Evolutionary conservation across 2,113 vertebrate species (phyloP).

Genomic region (Mustela nigripes): DNA sequence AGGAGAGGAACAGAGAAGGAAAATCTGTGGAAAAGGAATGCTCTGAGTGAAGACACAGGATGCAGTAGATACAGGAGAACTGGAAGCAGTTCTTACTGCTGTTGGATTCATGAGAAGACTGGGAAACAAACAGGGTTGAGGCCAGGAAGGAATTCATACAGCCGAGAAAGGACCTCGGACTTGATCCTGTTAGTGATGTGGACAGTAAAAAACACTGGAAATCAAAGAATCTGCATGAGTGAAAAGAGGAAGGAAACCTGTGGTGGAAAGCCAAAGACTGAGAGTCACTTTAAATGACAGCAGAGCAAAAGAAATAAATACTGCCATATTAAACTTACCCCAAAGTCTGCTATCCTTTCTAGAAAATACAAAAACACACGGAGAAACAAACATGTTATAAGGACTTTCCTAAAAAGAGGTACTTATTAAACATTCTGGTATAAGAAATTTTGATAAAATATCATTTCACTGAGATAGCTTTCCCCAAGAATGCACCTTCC

Average conservation of each 20-base stretch:
- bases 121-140: background rate
- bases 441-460: conserved; percentile 42
- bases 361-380: background rate
- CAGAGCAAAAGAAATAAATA: background rate
- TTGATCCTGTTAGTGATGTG: background rate
- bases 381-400: background rate
- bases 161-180: background rate
- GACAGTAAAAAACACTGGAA: background rate
- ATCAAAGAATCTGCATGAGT: background rate
- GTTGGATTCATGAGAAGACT: background rate
- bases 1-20: background rate
- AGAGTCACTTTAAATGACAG: background rate
- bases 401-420: background rate
- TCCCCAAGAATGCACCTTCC: background rate
- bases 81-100: background rate
- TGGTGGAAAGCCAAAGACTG: background rate
- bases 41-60: background rate
- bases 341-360: background rate
- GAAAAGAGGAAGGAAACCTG: background rate
- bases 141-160: background rate
- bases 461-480: background rate
- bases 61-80: background rate
- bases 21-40: background rate
- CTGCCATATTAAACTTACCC: background rate
- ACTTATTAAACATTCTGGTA: background rate